Conservation (phyloP, 2,113 vertebrate genomes). For the Ictidomys tridecemlineatus region DNA sequence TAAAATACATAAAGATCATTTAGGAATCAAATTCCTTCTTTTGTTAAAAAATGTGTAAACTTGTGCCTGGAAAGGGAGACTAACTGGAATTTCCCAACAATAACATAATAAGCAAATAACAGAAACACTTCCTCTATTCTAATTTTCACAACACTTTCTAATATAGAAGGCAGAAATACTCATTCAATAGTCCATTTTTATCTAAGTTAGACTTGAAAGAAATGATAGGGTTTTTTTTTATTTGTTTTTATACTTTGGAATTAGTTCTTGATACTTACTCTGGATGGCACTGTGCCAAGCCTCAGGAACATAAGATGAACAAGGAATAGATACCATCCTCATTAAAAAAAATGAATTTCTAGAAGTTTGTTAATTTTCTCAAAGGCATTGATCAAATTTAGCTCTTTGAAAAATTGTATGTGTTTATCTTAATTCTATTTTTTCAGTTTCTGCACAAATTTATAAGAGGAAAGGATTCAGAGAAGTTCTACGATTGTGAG, state of each 20-base stretch:
- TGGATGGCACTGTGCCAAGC: accelerated
- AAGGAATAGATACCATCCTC: background rate
- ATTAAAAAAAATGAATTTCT: background rate
- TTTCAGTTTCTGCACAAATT: conserved; percentile 1
- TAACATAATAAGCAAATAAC: background rate
- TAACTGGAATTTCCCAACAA: background rate
- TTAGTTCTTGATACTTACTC: background rate
- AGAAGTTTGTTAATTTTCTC: background rate
- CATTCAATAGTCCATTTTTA: background rate
- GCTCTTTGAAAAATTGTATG: conserved; percentile 11
- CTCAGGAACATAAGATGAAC: background rate
- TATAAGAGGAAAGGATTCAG: background rate
- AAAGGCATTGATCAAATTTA: background rate
- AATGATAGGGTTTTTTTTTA: background rate
- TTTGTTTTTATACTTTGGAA: background rate
- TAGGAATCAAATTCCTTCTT: background rate
- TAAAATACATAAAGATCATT: background rate
- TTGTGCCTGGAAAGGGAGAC: background rate
- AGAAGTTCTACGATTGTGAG: background rate
- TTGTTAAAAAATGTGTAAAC: conserved; percentile 26
- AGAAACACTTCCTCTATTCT: background rate
- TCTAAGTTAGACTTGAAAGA: background rate
- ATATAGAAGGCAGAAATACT: background rate
- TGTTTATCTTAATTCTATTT: background rate
- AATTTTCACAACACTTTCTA: background rate